Evolutionary conservation across 2,888 invertebrate genomes (phyloP).

Genomic region (Ophioninae sp.): DNA sequence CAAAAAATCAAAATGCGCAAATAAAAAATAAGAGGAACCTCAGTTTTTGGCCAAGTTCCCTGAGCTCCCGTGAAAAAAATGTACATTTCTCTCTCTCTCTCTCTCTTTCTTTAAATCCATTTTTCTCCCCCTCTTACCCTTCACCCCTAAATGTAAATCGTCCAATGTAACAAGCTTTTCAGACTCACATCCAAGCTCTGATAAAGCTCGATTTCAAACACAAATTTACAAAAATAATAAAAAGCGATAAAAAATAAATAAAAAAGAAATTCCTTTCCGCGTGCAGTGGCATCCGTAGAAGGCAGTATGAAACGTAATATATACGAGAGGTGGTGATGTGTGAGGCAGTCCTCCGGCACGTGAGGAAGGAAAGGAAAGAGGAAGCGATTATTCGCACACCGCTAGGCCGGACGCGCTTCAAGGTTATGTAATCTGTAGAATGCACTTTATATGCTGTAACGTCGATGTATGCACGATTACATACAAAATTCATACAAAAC

Average conservation of each 20-base stretch:
- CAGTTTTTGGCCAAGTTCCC: no score
- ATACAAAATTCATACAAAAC: not conserved
- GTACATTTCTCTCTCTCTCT: not conserved
- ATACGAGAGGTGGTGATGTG: constrained; percentile 42
- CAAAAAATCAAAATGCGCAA: no score
- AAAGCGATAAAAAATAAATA: not conserved
- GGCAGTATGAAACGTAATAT: constrained; percentile 55
- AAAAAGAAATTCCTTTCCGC: constrained; percentile 41
- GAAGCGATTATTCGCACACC: constrained; percentile 57
- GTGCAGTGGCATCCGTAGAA: constrained; percentile 19
- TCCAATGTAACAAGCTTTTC: not conserved
- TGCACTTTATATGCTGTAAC: constrained; percentile 31
- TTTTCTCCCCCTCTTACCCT: not conserved
- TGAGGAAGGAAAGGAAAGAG: constrained; percentile 60
- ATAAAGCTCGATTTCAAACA: constrained; percentile 45
- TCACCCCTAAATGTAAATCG: not conserved
- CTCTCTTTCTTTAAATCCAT: not conserved
- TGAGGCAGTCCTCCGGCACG: constrained; percentile 45
- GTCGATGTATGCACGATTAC: not conserved
- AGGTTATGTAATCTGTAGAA: constrained; percentile 60
- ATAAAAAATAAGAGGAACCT: no score
- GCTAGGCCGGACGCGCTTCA: constrained; percentile 59
- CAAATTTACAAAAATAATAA: constrained; percentile 9
- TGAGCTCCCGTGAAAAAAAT: no score
- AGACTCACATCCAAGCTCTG: not conserved